Evolutionary conservation across 2,113 vertebrate genomes (phyloP).

Genomic region (Seriola dumerili): DNA sequence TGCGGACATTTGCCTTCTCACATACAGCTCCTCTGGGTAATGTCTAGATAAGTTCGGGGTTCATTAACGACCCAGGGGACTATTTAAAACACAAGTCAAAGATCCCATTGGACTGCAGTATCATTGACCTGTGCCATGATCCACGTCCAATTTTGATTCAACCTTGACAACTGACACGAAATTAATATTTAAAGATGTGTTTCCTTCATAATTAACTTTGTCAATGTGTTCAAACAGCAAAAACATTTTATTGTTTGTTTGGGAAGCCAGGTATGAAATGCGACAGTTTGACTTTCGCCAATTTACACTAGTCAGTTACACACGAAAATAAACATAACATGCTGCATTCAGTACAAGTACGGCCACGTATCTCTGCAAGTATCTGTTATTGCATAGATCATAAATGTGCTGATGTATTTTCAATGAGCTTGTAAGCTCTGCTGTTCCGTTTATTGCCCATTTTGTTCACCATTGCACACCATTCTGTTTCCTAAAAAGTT

Average conservation of each 20-base stretch:
- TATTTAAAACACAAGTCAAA: neutral
- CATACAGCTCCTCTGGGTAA: too few relatives aligned
- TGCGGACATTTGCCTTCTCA: too few relatives aligned
- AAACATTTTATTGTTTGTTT: neutral
- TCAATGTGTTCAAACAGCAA: neutral
- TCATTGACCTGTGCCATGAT: neutral
- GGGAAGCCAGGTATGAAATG: neutral
- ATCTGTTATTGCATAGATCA: too few relatives aligned
- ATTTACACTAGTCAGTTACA: neutral
- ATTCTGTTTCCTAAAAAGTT: too few relatives aligned
- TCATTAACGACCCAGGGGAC: neutral
- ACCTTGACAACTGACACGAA: neutral
- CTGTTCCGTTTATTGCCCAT: too few relatives aligned
- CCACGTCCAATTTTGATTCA: neutral
- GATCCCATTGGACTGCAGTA: neutral
- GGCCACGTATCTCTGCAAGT: too few relatives aligned
- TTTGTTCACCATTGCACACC: too few relatives aligned
- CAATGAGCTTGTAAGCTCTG: too few relatives aligned
- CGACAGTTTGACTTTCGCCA: neutral
- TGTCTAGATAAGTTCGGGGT: too few relatives aligned
- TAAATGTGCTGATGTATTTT: too few relatives aligned
- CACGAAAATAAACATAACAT: too few relatives aligned
- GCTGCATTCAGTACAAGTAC: too few relatives aligned
- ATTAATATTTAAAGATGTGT: neutral
- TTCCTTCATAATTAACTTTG: slow-evolving; percentile 5